These are phyloP conservation scores for Pseudorhiza aurosa DNA, from an alignment of 30 jellyfish, hydroid and myxozoan species.

Conservation along the genomic window DNA sequence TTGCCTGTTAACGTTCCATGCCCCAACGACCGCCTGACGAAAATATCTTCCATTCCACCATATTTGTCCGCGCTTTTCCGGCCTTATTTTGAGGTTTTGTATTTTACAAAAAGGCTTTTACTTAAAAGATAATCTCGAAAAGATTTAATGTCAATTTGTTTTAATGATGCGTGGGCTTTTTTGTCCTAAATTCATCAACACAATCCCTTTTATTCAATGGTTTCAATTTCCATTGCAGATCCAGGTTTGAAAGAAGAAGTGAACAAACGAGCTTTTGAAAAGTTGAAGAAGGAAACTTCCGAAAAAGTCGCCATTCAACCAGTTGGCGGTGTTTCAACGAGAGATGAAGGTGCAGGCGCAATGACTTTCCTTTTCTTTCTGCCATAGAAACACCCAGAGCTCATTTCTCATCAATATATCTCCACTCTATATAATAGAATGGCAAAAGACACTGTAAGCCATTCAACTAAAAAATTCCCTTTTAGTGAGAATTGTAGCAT, in stretches of 20 bases:
- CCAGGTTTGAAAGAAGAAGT: slow-evolving; percentile 81
- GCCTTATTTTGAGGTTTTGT: too few relatives aligned
- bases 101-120: too few relatives aligned
- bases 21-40: too few relatives aligned
- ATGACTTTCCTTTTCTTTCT: background rate
- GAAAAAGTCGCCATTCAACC: slow-evolving; percentile 68
- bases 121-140: too few relatives aligned
- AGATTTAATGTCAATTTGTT: too few relatives aligned
- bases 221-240: slow-evolving; percentile 50
- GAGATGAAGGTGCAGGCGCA: slow-evolving; percentile 70
- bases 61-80: too few relatives aligned
- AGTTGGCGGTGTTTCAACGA: slow-evolving; percentile 62
- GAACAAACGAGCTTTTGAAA: slow-evolving; percentile 82
- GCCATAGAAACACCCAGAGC: background rate
- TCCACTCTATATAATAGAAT: too few relatives aligned
- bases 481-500: background rate
- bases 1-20: too few relatives aligned
- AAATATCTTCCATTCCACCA: too few relatives aligned
- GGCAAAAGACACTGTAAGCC: too few relatives aligned
- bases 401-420: too few relatives aligned
- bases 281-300: slow-evolving; percentile 71
- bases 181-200: background rate
- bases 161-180: too few relatives aligned
- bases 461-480: background rate
- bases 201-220: background rate